phyloP scores from a whole-genome alignment of 1,140 invertebrate species.

The Macrobrachium nipponense region DNA sequence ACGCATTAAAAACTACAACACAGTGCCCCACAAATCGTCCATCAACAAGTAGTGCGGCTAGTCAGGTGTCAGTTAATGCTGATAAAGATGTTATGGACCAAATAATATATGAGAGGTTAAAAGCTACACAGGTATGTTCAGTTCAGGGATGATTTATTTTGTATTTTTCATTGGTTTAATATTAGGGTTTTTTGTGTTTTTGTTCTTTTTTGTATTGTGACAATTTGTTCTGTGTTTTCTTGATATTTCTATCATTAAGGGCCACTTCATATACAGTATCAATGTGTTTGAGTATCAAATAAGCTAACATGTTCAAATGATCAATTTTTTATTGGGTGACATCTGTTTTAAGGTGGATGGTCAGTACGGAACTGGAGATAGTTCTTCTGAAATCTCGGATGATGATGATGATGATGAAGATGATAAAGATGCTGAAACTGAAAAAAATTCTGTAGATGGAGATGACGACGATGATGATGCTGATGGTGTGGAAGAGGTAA shows the following conservation, averaged over 20 bases:
- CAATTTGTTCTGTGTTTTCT: no score
- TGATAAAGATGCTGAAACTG: constrained; percentile 70
- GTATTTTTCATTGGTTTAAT: background rate
- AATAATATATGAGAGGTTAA: constrained; percentile 37
- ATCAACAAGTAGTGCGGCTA: background rate
- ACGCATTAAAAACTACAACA: background rate
- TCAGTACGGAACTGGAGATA: constrained; percentile 47
- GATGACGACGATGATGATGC: constrained; percentile 80
- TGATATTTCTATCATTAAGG: no score
- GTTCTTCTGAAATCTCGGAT: constrained; percentile 69
- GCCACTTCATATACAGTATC: no score
- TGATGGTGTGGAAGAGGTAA: constrained; percentile 73
- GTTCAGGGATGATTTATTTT: background rate
- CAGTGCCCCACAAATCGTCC: background rate
- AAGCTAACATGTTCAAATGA: no score
- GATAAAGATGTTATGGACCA: constrained; percentile 37
- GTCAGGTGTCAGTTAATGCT: constrained; percentile 4
- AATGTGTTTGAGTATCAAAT: no score
- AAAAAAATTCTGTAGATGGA: constrained; percentile 73
- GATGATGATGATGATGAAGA: constrained; percentile 77
- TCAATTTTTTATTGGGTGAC: background rate
- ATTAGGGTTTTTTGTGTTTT: background rate
- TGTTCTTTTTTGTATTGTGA: no score
- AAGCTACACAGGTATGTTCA: constrained; percentile 41
- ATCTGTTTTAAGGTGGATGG: constrained; percentile 39